Base-by-base conservation (phyloP, 2,888 invertebrate genomes). In the Julus scandinavius region DNA sequence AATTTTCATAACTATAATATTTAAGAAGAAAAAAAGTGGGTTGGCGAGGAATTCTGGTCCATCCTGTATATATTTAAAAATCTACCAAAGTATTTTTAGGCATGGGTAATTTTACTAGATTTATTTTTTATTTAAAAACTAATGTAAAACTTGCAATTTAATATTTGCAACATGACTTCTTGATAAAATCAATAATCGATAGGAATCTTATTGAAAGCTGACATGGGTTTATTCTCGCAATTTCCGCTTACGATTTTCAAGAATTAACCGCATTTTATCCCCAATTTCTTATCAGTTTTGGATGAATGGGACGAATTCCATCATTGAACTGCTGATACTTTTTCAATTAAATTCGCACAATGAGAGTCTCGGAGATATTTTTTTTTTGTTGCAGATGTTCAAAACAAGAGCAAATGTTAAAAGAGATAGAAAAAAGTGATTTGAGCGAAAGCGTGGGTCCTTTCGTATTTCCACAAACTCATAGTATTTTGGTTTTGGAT, bases 351-450 rank as follows among this genome's bases (percentile, higher is more conserved):
- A 72, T 72, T 72, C 72, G 72, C 72, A 72, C 72, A 72, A 72
- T 72, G 29, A 20, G 7, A 72, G 72, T 20, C 72, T 6, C 20
- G 20, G 72, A 72, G n/a, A 11, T 72, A 20, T 72, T 29, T 29
- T 29, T 29, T 29, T 29, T 72, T 45, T 85, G 85, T 85, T 85
- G 85, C 85, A 85, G 40, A 85, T 85, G 85, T 11, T 45, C n/a
- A n/a, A 85, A 85, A 85, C 85, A 85, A 85, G 85, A 85, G 49
- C 45, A 85, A 49, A 85, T 49, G 49, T 17, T 85, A 38, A 72
- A 85, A 85, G 41, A 72, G 40, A 45, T 85, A 40, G 85, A 85
- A 85, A 49, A 45, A 85, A 40, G n/a, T 85, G 17, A 85, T 45
- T 85, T n/a, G 29, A 13, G 13, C 2, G 1, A 13, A 85, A 40